A percentile compares a stretch with the other conserved stretches of the same genome.
These are phyloP conservation scores for Beroe forskalii DNA, from an alignment of 37 sponge, comb jelly and placozoan genomes.

Conservation along the genomic window DNA sequence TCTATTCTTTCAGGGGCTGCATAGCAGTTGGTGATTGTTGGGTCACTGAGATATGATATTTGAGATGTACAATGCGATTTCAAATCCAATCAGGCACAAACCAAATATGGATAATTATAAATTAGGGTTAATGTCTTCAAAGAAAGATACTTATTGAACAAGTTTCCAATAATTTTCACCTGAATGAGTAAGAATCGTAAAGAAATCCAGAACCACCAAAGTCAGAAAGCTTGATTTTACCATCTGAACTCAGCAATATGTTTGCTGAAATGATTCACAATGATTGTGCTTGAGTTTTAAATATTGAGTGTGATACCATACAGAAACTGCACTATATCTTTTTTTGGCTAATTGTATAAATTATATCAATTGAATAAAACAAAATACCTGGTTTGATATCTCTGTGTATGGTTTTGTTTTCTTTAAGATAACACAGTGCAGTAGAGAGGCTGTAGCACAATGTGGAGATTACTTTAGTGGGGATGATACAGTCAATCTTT, in stretches of 20 bases:
- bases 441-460: conserved; percentile 32
- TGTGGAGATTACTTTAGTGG: conserved; percentile 21
- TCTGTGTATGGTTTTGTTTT: conserved; percentile 32
- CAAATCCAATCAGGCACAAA: too few species aligned
- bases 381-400: conserved; percentile 63
- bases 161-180: too few species aligned
- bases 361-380: too few species aligned
- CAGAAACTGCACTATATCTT: too few species aligned
- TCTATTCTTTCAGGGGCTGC: conserved; percentile 50
- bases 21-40: conserved; percentile 10
- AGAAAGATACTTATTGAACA: too few species aligned
- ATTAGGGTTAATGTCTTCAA: too few species aligned
- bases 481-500: conserved; percentile 7
- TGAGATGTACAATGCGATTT: too few species aligned
- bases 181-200: conserved; percentile 41
- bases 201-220: conserved; percentile 53
- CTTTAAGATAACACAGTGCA: background rate
- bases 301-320: too few species aligned
- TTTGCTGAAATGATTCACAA: conserved; percentile 52
- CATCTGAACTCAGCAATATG: conserved; percentile 45
- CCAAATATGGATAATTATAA: too few species aligned
- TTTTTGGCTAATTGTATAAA: too few species aligned
- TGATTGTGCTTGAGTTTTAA: too few species aligned
- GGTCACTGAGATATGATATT: conserved; percentile 46
- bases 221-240: conserved; percentile 43